Evolutionary conservation across 2,888 invertebrate species (phyloP).

Genomic region (Stenoptilia bipunctidactyla): DNA sequence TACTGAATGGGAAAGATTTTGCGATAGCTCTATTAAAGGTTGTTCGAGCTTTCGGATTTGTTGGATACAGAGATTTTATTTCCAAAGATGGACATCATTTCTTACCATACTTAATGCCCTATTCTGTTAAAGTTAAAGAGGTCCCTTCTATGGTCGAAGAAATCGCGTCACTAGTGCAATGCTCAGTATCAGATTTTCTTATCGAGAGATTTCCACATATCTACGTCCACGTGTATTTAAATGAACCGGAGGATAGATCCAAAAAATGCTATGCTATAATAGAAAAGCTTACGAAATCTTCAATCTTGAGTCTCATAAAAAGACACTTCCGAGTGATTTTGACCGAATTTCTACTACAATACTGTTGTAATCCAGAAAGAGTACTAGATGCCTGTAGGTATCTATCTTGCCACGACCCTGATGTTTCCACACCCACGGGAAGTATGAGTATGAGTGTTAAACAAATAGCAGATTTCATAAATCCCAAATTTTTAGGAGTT

Average conservation of each 20-base stretch:
- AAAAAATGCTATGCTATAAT: slow-evolving; percentile 75
- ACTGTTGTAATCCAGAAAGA: slow-evolving; percentile 72
- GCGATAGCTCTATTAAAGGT: slow-evolving; percentile 72
- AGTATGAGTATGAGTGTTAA: slow-evolving; percentile 44
- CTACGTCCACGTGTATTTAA: slow-evolving; percentile 78
- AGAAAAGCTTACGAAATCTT: slow-evolving; percentile 69
- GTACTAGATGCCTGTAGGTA: slow-evolving; percentile 72
- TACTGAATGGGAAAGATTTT: slow-evolving; percentile 68
- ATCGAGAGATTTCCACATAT: slow-evolving; percentile 77
- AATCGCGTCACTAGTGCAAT: slow-evolving; percentile 70
- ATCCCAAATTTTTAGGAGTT: slow-evolving; percentile 81
- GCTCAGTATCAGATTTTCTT: slow-evolving; percentile 72
- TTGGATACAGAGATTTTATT: slow-evolving; percentile 77
- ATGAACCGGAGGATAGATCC: slow-evolving; percentile 69
- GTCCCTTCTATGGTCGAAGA: slow-evolving; percentile 75
- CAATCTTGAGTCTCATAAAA: slow-evolving; percentile 71
- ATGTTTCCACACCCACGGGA: slow-evolving; percentile 39
- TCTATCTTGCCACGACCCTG: slow-evolving; percentile 71
- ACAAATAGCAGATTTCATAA: slow-evolving; percentile 76
- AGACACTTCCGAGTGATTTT: slow-evolving; percentile 75
- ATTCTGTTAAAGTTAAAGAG: slow-evolving; percentile 67
- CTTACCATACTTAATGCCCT: slow-evolving; percentile 73
- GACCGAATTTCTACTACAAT: slow-evolving; percentile 75
- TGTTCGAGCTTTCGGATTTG: slow-evolving; percentile 77
- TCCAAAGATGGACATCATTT: slow-evolving; percentile 78